These are phyloP conservation scores for Octonoba sinensis DNA, from an alignment of 2,888 invertebrate genomes.

Conservation along the genomic window DNA sequence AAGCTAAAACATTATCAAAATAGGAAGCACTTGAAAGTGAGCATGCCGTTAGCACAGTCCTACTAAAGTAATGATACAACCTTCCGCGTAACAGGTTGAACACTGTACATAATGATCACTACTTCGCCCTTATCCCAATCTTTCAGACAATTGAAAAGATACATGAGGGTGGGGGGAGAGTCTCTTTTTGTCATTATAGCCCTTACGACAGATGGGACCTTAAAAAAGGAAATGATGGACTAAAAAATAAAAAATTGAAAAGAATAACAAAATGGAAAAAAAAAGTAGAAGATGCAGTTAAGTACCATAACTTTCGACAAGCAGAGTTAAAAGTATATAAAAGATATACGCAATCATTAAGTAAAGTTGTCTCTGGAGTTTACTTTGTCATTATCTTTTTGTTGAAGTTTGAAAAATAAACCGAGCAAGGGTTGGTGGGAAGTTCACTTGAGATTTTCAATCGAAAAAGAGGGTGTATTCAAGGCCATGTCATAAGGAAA, in stretches of 20 bases:
- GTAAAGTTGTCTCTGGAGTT: conserved; percentile 50
- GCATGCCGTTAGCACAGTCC: conserved; percentile 36
- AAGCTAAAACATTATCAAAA: conserved; percentile 1
- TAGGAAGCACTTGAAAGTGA: conserved; percentile 46
- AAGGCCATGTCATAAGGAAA: conserved; percentile 8
- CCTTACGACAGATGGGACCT: conserved; percentile 52
- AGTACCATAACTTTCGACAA: conserved; percentile 59
- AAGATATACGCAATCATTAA: conserved; percentile 55
- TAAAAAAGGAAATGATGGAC: conserved; percentile 42
- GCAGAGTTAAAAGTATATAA: conserved; percentile 41
- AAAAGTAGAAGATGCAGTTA: conserved; percentile 33
- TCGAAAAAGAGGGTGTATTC: conserved; percentile 10
- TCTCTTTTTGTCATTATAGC: conserved; percentile 55
- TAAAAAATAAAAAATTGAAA: conserved; percentile 24
- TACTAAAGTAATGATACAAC: conserved; percentile 36
- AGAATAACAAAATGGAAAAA: conserved; percentile 10
- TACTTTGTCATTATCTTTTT: conserved; percentile 51
- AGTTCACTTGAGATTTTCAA: too few species aligned
- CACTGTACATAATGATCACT: conserved; percentile 52
- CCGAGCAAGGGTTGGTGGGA: too few species aligned
- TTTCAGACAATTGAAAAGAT: conserved; percentile 46
- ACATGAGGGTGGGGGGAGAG: conserved; percentile 5
- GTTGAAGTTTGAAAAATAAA: conserved; percentile 18
- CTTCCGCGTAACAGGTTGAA: conserved; percentile 59
- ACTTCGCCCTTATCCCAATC: conserved; percentile 11